phyloP scores from a whole-genome alignment of 2,113 vertebrate species.

The Pithys albifrons region DNA sequence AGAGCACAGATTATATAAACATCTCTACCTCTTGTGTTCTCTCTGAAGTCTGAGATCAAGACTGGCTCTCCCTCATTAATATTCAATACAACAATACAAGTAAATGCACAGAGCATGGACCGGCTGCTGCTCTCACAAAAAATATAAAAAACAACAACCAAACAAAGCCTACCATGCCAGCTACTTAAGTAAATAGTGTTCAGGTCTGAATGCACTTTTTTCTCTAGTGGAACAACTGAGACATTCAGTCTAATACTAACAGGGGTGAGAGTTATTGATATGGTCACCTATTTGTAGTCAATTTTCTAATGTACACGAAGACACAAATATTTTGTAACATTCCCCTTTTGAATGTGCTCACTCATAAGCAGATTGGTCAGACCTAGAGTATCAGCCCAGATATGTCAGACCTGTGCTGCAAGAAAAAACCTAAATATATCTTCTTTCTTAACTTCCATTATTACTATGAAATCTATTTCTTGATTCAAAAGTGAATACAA shows the following conservation, averaged over 20 bases:
- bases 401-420: background rate
- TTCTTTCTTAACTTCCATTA: background rate
- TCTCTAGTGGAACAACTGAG: background rate
- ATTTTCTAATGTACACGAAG: background rate
- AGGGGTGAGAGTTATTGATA: background rate
- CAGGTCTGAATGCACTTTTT: background rate
- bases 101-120: background rate
- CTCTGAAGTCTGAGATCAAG: background rate
- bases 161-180: background rate
- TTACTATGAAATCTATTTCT: background rate
- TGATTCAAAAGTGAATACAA: background rate
- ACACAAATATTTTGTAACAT: background rate
- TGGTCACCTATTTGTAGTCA: background rate
- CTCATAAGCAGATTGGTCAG: background rate
- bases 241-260: background rate
- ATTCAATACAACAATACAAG: background rate
- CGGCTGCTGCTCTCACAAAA: background rate
- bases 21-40: background rate
- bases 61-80: background rate
- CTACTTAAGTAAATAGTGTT: background rate
- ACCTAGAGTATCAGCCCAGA: background rate
- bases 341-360: background rate
- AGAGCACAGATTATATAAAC: background rate
- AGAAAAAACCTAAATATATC: background rate
- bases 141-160: background rate